Conservation (phyloP, 2,797 vertebrate genomes). For the Gadopsis bispinosus region DNA sequence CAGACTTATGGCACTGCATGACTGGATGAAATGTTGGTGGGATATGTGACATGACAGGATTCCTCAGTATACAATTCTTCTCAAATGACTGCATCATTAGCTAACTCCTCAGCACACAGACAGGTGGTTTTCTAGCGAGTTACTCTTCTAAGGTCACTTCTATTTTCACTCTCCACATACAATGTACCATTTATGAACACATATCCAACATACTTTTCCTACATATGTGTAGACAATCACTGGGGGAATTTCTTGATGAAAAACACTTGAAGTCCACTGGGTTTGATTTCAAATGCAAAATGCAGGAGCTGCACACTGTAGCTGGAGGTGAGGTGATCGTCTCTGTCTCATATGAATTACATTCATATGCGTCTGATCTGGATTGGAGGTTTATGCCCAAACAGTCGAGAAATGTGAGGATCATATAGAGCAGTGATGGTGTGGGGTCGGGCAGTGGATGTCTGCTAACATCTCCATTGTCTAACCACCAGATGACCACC, state of each 20-base stretch:
- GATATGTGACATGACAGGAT: constrained; percentile 31
- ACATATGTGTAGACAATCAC: constrained; percentile 53
- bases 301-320: background rate
- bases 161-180: constrained; percentile 62
- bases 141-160: constrained; percentile 85
- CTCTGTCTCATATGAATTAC: constrained; percentile 9
- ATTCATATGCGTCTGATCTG: constrained; percentile 16
- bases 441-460: background rate
- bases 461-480: background rate
- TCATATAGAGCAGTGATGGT: background rate
- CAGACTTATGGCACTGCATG: constrained; percentile 58
- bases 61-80: constrained; percentile 31
- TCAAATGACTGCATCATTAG: constrained; percentile 48
- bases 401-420: background rate
- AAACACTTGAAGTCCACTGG: background rate
- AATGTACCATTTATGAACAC: constrained; percentile 31
- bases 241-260: constrained; percentile 40
- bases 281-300: constrained; percentile 4
- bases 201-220: constrained; percentile 52
- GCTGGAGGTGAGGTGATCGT: background rate
- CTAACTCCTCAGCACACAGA: constrained; percentile 27
- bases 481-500: background rate
- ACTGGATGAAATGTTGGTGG: constrained; percentile 20
- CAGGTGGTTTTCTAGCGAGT: constrained; percentile 60
- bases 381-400: background rate